A percentile compares a stretch with the other conserved stretches of the same genome.
These are phyloP conservation scores for Platerodrilus igneus DNA, from an alignment of 2,888 invertebrate genomes.

Conservation along the genomic window DNA sequence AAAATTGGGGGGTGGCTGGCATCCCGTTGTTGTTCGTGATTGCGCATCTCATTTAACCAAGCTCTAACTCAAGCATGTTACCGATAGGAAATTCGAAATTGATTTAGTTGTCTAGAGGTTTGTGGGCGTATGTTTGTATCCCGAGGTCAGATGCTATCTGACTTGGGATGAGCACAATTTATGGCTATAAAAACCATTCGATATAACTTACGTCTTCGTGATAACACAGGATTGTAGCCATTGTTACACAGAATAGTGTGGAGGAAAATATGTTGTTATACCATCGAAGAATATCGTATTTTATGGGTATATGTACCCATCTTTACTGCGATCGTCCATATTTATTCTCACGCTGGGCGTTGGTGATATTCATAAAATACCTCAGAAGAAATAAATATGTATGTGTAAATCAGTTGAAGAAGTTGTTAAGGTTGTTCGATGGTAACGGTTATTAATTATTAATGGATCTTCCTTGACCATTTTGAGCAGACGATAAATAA, in stretches of 20 bases:
- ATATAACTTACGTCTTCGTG: conserved; percentile 41
- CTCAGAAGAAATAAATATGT: no score
- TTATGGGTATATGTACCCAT: no score
- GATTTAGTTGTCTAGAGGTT: conserved; percentile 49
- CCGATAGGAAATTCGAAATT: conserved; percentile 43
- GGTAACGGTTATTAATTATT: no score
- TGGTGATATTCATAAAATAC: no score
- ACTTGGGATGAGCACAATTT: conserved; percentile 45
- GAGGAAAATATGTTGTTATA: conserved; percentile 20
- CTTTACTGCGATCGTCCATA: no score
- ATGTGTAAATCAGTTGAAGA: no score
- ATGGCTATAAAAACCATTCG: conserved; percentile 45
- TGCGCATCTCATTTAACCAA: conserved; percentile 38
- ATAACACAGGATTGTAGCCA: conserved; percentile 35
- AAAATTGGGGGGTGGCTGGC: conserved; percentile 17
- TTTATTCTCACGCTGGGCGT: no score
- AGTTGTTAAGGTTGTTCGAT: no score
- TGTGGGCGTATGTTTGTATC: conserved; percentile 49
- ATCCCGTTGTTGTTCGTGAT: conserved; percentile 33
- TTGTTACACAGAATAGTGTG: conserved; percentile 27
- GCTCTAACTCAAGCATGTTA: conserved; percentile 27
- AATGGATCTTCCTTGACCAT: no score
- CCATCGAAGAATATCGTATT: background rate
- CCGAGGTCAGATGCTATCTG: conserved; percentile 42
- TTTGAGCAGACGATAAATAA: no score